Percentiles rank a stretch among this genome's conserved stretches.
Evolutionary conservation across 2,888 invertebrate genomes (phyloP).

Genomic region (Folsomia manolachei): DNA sequence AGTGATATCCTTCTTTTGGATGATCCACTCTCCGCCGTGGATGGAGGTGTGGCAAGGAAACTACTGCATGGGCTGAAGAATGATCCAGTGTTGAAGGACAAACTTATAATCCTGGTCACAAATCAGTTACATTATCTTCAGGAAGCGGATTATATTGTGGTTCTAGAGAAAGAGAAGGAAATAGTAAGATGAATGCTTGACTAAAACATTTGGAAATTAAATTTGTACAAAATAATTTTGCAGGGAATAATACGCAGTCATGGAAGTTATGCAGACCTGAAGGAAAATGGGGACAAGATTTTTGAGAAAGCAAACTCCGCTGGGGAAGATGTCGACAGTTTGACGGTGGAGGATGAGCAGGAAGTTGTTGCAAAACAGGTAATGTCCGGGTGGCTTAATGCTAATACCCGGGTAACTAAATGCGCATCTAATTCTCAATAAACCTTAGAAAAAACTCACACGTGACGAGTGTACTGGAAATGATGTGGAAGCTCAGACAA

Average conservation of each 20-base stretch:
- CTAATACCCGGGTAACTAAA: too few relatives aligned
- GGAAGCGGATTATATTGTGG: constrained; percentile 64
- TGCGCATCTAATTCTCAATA: not conserved
- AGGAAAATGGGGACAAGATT: not conserved
- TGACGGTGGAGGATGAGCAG: not conserved
- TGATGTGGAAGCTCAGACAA: constrained; percentile 13
- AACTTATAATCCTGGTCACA: constrained; percentile 60
- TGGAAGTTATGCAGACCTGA: not conserved
- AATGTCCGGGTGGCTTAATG: too few relatives aligned
- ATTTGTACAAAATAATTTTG: too few relatives aligned
- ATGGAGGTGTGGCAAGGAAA: constrained; percentile 55
- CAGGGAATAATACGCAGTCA: not conserved
- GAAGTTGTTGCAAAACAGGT: too few relatives aligned
- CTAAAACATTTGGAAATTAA: not conserved
- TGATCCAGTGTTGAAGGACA: constrained; percentile 52
- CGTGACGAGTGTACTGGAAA: too few relatives aligned
- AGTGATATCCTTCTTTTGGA: constrained; percentile 57
- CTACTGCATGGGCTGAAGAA: constrained; percentile 55
- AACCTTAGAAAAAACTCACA: not conserved
- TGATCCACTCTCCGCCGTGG: constrained; percentile 58
- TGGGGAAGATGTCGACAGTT: constrained; percentile 6
- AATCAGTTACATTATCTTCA: constrained; percentile 78
- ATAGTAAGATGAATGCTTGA: too few relatives aligned
- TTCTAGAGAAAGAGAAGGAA: constrained; percentile 68
- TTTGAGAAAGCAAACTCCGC: not conserved